Conservation (phyloP, 2,797 vertebrate genomes). For the Helarctos malayanus region DNA sequence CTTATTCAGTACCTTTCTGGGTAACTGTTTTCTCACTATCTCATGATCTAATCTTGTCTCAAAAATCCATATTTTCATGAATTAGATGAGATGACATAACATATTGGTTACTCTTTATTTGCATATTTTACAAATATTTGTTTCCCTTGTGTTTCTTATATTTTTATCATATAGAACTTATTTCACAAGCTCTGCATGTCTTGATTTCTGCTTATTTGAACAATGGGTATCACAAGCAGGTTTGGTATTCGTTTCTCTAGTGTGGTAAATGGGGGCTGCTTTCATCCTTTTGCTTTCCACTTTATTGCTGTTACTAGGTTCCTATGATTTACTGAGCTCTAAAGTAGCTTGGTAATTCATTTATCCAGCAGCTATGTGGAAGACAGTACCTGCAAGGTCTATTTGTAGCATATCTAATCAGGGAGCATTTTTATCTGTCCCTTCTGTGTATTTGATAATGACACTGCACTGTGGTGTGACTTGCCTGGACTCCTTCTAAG, state of each 20-base stretch:
- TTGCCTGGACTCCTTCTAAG: not conserved
- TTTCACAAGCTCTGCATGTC: not conserved
- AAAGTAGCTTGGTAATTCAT: not conserved
- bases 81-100: not conserved
- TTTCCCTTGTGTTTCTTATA: constrained; percentile 6
- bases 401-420: not conserved
- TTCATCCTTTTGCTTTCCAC: not conserved
- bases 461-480: not conserved
- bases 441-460: constrained; percentile 11
- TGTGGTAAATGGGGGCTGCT: not conserved
- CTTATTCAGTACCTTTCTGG: not conserved
- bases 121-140: not conserved
- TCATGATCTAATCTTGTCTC: not conserved
- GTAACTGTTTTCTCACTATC: not conserved
- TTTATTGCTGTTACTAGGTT: not conserved
- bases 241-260: not conserved
- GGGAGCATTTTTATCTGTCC: not conserved
- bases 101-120: not conserved
- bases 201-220: constrained; percentile 53
- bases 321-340: constrained; percentile 1
- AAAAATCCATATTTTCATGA: not conserved
- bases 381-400: not conserved
- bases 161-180: constrained; percentile 11
- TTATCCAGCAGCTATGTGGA: not conserved
- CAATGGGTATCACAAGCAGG: not conserved